Evolutionary conservation across 2,888 invertebrate genomes (phyloP), one percentile per base, ranked within the genome.

Genomic region (Odontocerum albicorne): DNA sequence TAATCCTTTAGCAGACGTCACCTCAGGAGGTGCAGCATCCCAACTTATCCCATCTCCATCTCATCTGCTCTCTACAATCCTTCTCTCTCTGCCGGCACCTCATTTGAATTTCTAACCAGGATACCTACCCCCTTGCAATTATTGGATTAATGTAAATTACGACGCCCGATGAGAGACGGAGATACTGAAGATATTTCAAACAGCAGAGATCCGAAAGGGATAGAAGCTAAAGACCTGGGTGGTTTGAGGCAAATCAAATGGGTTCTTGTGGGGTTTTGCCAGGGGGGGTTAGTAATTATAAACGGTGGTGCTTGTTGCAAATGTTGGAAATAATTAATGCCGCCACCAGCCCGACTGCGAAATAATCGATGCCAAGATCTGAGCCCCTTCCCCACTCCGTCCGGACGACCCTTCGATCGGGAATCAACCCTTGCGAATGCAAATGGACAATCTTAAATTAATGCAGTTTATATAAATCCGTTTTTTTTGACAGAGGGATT

Each of bases 91-190:
- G 84, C 84, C 85, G 84, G 85, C 86, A 86, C 84, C 87, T 87
- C 86, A 87, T 88, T 88, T 88, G 88, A 88, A 88, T 88, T 88
- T 88, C 88, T 88, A 88, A 88, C 88, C 87, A 88, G 87, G 86
- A 87, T 86, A 88, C 88, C 88, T 87, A 88, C 88, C 88, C 87
- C 87, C 87, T 87, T 87, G 88, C 88, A 89, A 88, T 89, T 89
- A 89, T 89, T 89, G 88, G 89, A 88, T 88, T 88, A 88, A 89
- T 89, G 88, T 88, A 88, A 88, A 88, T 88, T 87, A 88, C 87
- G 87, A 86, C 85, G 86, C 83, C 85, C 46, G 45, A 46, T 35
- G 33, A 49, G 31, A 15, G 40, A 31, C 22, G 13, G 40, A 33
- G 52, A 17, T 16, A 16, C 13, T 16, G 39, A 38, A 31, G 45